Percentiles rank a stretch among this genome's conserved stretches.
Conservation (phyloP, 2,888 invertebrate genomes). For the Lasioglossum lativentre region DNA sequence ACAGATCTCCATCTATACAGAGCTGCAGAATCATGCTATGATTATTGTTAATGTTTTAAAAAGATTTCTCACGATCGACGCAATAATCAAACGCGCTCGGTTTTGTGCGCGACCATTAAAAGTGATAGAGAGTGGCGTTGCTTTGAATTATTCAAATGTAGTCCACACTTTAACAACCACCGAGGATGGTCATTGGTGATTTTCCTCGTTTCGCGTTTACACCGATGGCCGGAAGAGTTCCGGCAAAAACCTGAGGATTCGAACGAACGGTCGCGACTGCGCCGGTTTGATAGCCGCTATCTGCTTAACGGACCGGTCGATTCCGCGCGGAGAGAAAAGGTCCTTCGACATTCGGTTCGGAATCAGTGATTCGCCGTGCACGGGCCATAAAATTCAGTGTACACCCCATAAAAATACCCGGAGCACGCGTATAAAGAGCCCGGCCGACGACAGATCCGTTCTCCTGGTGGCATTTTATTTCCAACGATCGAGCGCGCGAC, state of each 20-base stretch:
- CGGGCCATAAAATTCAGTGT: slow-evolving; percentile 63
- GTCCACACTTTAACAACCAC: neutral
- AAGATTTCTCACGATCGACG: neutral
- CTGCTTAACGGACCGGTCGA: slow-evolving; percentile 62
- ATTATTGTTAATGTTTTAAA: neutral
- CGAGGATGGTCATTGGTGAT: neutral
- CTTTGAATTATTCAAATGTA: slow-evolving; percentile 8
- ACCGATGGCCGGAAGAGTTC: neutral
- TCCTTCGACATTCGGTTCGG: slow-evolving; percentile 49
- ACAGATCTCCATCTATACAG: too few species aligned
- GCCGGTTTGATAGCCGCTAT: slow-evolving; percentile 51
- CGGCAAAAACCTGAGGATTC: neutral
- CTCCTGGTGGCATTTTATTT: slow-evolving; percentile 55
- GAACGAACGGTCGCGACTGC: slow-evolving; percentile 4
- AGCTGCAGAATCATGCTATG: too few species aligned
- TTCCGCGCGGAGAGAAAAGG: slow-evolving; percentile 14
- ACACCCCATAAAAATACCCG: slow-evolving; percentile 69
- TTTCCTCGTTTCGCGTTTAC: neutral
- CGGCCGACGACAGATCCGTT: slow-evolving; percentile 36
- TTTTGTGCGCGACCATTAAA: neutral
- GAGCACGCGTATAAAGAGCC: slow-evolving; percentile 33
- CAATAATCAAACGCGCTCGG: neutral
- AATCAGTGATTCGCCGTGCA: slow-evolving; percentile 65
- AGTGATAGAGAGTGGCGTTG: neutral
- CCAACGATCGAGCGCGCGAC: slow-evolving; percentile 46